Evolutionary conservation across 1,140 invertebrate genomes (phyloP).

Genomic region (Brachionus calyciflorus): DNA sequence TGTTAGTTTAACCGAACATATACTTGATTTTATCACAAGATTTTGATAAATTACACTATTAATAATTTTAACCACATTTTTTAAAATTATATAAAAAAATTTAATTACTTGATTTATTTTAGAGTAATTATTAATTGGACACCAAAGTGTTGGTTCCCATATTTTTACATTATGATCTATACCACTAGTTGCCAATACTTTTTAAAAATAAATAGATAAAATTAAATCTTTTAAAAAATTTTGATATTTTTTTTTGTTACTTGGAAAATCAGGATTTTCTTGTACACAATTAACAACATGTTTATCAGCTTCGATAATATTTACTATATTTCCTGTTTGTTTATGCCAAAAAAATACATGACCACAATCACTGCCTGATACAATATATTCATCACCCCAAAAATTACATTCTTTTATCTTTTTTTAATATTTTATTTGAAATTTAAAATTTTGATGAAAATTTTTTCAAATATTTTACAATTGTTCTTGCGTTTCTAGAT

Average conservation of each 20-base stretch:
- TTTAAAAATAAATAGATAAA: too few species aligned
- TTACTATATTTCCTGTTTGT: conserved; percentile 58
- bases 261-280: conserved; percentile 75
- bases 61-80: too few species aligned
- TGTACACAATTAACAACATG: conserved; percentile 83
- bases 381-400: conserved; percentile 77
- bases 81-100: background rate
- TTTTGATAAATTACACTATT: too few species aligned
- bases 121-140: background rate
- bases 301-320: conserved; percentile 76
- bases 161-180: conserved; percentile 86
- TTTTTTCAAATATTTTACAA: conserved; percentile 53
- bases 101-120: background rate
- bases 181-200: conserved; percentile 76
- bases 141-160: conserved; percentile 68
- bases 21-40: too few species aligned
- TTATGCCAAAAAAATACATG: conserved; percentile 60
- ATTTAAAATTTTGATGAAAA: background rate
- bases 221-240: conserved; percentile 48
- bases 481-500: conserved; percentile 68
- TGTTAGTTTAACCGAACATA: too few species aligned
- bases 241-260: conserved; percentile 50
- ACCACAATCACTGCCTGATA: conserved; percentile 81
- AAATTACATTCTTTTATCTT: conserved; percentile 85
- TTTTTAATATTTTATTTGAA: conserved; percentile 60